Base-by-base conservation (phyloP, 2,797 vertebrate species). In the Zenarchopterus dispar region DNA sequence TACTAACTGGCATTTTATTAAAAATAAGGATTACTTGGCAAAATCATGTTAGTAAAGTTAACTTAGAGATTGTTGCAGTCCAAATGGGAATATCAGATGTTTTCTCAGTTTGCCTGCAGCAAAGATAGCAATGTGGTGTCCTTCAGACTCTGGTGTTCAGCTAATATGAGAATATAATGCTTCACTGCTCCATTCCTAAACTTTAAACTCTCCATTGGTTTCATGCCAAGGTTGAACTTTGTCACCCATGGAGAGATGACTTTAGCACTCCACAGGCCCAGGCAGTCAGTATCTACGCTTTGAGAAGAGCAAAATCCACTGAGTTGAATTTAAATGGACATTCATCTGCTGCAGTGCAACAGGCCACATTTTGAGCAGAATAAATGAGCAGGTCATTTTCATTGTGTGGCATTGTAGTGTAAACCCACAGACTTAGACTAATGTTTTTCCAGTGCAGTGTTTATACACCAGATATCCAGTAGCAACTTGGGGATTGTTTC, bases 381-480 rank as follows among this genome's bases (percentile, higher is more conserved):
- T 46, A 56, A 45, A 54, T 47, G 49, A 70, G 48, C 53, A 36
- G 54, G 61, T 73, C 54, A 19, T 62, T 62, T 62, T 65, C 26
- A 5, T 31, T 17, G 57, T 53, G 55, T 76, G 66, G 67, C 68
- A 70, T 73, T 54, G 73, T 59, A 77, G 80, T 76, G 75, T 89
- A 89, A 87, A 90, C 87, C 62, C 78, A 58, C 66, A 75, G 79
- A 88, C 81, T 81, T 80, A 78, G 84, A 88, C 85, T 86, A 88
- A 90, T 90, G 89, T 90, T 89, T 88, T 88, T 86, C 77, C 86
- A 88, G 60, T 42, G 78, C 81, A 46, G 46, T 87, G 88, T 91
- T 90, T 91, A 85, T 70, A 82, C 66, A 73, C 67, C 86, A 84
- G 82, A 88, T 89, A 88, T 87, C 77, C 86, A 26, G 87, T 91